Evolutionary conservation across 2,888 invertebrate genomes (phyloP), one percentile per base, ranked within the genome.

Genomic region (Melinaea marsaeus): DNA sequence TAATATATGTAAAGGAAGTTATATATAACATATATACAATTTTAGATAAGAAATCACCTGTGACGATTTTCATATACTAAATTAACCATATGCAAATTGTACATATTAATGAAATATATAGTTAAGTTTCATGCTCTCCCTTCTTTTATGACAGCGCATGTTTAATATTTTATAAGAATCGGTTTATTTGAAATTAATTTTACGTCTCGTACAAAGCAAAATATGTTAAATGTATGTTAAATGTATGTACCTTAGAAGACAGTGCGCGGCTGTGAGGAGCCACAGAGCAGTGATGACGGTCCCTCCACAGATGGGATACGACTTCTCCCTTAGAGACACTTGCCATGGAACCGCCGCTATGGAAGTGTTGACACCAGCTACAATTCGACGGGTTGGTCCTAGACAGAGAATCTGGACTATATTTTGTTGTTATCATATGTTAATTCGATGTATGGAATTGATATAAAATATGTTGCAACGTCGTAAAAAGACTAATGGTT

Each of bases 261-360:
- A 92, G 65, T 92, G 89, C 5, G 91, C 92, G 2, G 92, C 92
- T 0, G 92, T 91, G 33, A 92, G 72, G 42, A 92, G 76, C 84
- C 88, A 91, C 2, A 79, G 70, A 32, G 82, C 83, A 0, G 88
- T 90, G 74, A 92, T 68, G 33, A 92, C 87, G 0, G 91, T 90
- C 0, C 88, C 92, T 0, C 92, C 92, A 62, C 92, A 92, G 65
- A 88, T 88, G n/a, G 92, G 92, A 65, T 79, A 82, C 0, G 83
- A 83, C 69, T 83, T 82, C 74, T 88, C 86, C 5, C 88, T 71
- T 3, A 92, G 72, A 0, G 92, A 92, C 13, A 91, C 86, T 74
- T 92, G 92, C 86, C 92, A 92, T 0, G 92, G 92, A 2, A 91
- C 86, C 0, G 90, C 87, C 0, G 82, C 79, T 66, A 92, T 92